Evolutionary conservation across 1,140 invertebrate genomes (phyloP).

Genomic region (Bombus pyrosoma): DNA sequence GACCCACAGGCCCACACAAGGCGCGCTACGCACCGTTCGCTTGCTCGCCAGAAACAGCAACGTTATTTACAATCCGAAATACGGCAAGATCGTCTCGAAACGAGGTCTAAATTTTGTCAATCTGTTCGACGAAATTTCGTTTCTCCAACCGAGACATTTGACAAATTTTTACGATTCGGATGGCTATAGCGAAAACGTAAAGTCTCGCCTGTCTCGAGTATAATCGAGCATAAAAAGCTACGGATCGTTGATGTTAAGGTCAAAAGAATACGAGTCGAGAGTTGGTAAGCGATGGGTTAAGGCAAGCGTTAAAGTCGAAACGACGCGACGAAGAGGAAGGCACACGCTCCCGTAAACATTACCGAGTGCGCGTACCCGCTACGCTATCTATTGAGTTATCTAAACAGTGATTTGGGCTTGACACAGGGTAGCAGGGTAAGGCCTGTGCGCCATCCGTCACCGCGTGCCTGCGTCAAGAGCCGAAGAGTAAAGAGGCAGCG

Average conservation of each 20-base stretch:
- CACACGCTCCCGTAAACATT: conserved; percentile 30
- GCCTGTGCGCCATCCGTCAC: conserved; percentile 60
- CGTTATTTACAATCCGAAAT: conserved; percentile 43
- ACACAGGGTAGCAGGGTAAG: conserved; percentile 53
- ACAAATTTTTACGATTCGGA: not conserved
- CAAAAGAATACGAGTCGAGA: not conserved
- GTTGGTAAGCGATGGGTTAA: not conserved
- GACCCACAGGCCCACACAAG: conserved; percentile 55
- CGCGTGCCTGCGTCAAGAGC: conserved; percentile 44
- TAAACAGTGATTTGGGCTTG: conserved; percentile 64
- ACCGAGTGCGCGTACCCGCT: conserved; percentile 21
- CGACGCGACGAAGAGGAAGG: conserved; percentile 7
- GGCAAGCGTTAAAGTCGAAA: not conserved
- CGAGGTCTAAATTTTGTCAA: not conserved
- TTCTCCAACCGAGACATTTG: not conserved
- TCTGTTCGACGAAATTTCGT: not conserved
- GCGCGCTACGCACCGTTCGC: conserved; percentile 16
- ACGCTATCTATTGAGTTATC: conserved; percentile 68
- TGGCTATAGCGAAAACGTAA: not conserved
- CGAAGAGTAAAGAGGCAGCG: conserved; percentile 51
- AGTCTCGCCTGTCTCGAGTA: too few species aligned
- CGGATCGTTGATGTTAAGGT: too few species aligned
- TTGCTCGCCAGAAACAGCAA: not conserved
- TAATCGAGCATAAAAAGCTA: too few species aligned
- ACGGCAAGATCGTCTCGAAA: not conserved